Evolutionary conservation across 2,888 invertebrate genomes (phyloP), one percentile per base, ranked within the genome.

Genomic region (Icerya purchasi): DNA sequence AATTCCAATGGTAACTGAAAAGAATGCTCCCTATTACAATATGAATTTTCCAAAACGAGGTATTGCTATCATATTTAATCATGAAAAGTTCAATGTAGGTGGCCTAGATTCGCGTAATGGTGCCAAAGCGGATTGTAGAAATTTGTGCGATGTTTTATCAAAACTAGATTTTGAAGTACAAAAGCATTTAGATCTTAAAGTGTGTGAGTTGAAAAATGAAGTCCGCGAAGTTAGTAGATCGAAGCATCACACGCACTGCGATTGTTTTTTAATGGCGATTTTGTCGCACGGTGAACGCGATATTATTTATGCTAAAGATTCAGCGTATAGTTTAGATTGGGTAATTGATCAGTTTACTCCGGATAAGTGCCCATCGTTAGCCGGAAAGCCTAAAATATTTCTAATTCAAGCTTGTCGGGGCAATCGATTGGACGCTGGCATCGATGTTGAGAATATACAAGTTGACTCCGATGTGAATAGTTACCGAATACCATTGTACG

Each of bases 211-310:
- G 62, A 75, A 79, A 57, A 73, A 75, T 62, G 76, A 81, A 65
- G 73, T 89, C 54, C 75, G 77, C 59, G 75, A 80, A 69, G 23
- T 58, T 5, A 5, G 36, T 36, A 8, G 5, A 36, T 8, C 36
- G 36, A 36, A 36, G 14, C 14, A 36, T 14, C 5, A 36, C 8
- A 36, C 8, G 36, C 14, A 36, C 36, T 36, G 36, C n/a, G 93
- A 94, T 70, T 92, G 92, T 68, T 75, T 96, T 65, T 71, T 86
- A 0, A 76, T 92, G 67, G 82, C 85, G 53, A 85, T 94, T 55
- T 74, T 94, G 64, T 84, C 86, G 58, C 94, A 96, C 69, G 94
- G 96, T 24, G 92, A 93, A 70, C 74, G 84, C 65, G 90, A 89
- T 3, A 78, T 86, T 68, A 74, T 94, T 57, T 92, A 88, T 72